Conservation (phyloP, 2,113 vertebrate species). For the Patagioenas fasciata region DNA sequence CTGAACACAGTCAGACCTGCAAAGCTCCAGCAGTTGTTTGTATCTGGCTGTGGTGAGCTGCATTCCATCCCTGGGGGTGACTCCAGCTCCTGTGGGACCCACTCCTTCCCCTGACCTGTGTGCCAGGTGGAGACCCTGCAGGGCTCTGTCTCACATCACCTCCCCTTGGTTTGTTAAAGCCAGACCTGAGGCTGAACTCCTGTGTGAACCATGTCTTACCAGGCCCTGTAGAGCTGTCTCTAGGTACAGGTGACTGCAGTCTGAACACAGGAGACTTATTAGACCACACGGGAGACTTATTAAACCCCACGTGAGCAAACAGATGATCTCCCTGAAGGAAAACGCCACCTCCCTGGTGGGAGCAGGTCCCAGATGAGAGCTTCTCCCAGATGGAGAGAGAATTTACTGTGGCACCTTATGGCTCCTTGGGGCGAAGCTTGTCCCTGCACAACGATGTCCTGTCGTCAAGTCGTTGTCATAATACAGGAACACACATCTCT, state of each 20-base stretch:
- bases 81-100: background rate
- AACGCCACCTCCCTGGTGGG: background rate
- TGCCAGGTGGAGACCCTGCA: accelerated
- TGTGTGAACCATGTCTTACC: background rate
- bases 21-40: background rate
- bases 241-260: background rate
- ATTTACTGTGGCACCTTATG: background rate
- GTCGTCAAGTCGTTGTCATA: background rate
- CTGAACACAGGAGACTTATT: background rate
- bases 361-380: background rate
- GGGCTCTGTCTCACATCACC: background rate
- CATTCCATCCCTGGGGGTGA: background rate
- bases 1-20: background rate
- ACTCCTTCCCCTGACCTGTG: background rate
- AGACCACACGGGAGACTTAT: background rate
- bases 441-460: background rate
- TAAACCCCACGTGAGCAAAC: background rate
- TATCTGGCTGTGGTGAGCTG: background rate
- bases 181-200: background rate
- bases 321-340: background rate
- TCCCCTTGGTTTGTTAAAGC: background rate
- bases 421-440: background rate
- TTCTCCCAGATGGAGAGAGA: background rate
- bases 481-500: background rate
- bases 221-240: background rate